Base-by-base conservation (phyloP, 2,113 vertebrate genomes). In the Zootoca vivipara region DNA sequence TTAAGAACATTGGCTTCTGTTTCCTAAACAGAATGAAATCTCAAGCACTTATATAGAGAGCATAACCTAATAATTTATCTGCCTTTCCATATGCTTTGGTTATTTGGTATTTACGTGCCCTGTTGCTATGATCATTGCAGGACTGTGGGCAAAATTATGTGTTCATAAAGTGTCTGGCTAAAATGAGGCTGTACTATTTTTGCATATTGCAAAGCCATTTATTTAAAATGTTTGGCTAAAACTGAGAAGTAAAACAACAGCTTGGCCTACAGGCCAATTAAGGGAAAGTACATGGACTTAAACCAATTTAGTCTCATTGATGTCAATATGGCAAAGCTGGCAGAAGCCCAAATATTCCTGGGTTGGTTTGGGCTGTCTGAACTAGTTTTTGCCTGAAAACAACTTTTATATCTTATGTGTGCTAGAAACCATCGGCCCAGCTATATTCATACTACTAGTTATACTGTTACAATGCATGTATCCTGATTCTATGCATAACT, bases 171-270 rank as follows among this genome's bases (percentile, higher is more conserved):
- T 86, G 69, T 65, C 35, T 56, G 46, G 40, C 26, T 87, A 73
- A 38, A 73, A 20, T 73, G 28, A 87, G n/a, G 26, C 33, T 40
- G 78, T 87, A n/a, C 16, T 58, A 52, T 56, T 80, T 38, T 73
- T 62, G 24, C 46, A 65, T 78, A 78, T 64, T 62, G 18, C 62
- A 67, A 58, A n/a, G 28, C 10, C 1, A 30, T 42, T 12, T 2
- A 0, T 0, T 1, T 78, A 40, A 0, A 0, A 0, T 65, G 70
- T 73, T 28, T 22, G n/a, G 10, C 74, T 56, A 58, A 24, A 62
- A 42, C 52, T 83, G 75, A 67, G 77, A 73, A 70, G 42, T 56
- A 30, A 22, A 15, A 4, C 0, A 82, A 10, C 15, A 74, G 77
- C 33, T 87, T 72, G 67, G 81, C 67, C 67, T 87, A 73, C 46